Evolutionary conservation across 2,888 invertebrate species (phyloP).

Genomic region (Lepetodrilus schrolli): DNA sequence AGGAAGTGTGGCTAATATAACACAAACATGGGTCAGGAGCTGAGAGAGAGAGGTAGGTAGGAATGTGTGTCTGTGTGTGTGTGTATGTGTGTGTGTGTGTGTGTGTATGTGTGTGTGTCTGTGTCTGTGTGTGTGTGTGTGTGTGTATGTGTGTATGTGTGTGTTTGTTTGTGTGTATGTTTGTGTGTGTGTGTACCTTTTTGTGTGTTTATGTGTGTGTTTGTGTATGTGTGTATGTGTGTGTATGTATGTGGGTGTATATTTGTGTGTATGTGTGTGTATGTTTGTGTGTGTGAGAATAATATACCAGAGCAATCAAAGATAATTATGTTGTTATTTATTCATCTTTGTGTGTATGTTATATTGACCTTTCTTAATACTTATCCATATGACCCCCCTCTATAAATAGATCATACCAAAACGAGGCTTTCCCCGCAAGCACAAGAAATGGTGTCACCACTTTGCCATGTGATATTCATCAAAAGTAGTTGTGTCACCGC

Average conservation of each 20-base stretch:
- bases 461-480: too few species aligned
- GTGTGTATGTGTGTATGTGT: neutral
- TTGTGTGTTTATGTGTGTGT: neutral
- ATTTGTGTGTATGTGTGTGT: neutral
- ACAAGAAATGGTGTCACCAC: too few species aligned
- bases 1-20: too few species aligned
- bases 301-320: neutral
- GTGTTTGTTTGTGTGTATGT: neutral
- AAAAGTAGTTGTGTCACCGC: too few species aligned
- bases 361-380: too few species aligned
- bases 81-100: neutral
- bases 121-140: constrained; percentile 1
- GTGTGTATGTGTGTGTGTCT: neutral
- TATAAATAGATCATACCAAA: too few species aligned
- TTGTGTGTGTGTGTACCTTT: neutral
- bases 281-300: neutral
- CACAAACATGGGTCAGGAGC: too few species aligned
- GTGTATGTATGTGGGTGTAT: neutral
- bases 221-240: neutral
- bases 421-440: too few species aligned
- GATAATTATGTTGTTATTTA: neutral
- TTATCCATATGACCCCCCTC: too few species aligned
- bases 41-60: neutral
- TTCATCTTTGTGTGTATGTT: too few species aligned
- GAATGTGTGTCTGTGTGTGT: neutral